Evolutionary conservation across 2,113 vertebrate species (phyloP).

Genomic region (Mystacornis crossleyi): DNA sequence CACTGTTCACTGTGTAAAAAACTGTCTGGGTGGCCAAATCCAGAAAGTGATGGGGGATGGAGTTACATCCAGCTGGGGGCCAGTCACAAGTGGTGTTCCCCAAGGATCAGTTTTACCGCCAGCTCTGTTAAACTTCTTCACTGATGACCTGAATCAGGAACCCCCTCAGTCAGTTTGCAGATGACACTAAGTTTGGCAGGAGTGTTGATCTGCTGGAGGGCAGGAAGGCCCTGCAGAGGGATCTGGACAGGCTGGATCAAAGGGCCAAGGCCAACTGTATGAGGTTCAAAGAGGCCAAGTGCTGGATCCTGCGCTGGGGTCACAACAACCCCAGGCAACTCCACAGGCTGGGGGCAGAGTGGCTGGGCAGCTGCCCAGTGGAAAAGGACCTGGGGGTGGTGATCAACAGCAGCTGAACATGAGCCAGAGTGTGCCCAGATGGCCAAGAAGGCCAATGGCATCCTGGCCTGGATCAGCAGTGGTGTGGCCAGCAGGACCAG

Average conservation of each 20-base stretch:
- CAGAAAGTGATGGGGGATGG: not conserved
- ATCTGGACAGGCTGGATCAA: not conserved
- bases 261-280: not conserved
- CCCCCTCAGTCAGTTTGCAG: not conserved
- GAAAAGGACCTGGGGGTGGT: not conserved
- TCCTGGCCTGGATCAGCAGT: not conserved
- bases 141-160: accelerated
- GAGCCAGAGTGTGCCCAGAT: not conserved
- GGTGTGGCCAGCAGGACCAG: not conserved
- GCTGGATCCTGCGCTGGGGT: accelerated
- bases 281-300: not conserved
- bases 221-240: not conserved
- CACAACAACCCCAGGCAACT: accelerated
- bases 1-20: not conserved
- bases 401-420: not conserved
- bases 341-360: not conserved
- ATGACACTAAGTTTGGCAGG: not conserved
- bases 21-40: not conserved
- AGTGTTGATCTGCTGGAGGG: not conserved
- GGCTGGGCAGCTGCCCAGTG: accelerated
- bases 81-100: not conserved
- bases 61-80: not conserved
- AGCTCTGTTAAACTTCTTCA: not conserved
- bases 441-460: not conserved
- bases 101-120: not conserved